Conservation (phyloP, 2,113 vertebrate genomes). For the Astur gentilis region DNA sequence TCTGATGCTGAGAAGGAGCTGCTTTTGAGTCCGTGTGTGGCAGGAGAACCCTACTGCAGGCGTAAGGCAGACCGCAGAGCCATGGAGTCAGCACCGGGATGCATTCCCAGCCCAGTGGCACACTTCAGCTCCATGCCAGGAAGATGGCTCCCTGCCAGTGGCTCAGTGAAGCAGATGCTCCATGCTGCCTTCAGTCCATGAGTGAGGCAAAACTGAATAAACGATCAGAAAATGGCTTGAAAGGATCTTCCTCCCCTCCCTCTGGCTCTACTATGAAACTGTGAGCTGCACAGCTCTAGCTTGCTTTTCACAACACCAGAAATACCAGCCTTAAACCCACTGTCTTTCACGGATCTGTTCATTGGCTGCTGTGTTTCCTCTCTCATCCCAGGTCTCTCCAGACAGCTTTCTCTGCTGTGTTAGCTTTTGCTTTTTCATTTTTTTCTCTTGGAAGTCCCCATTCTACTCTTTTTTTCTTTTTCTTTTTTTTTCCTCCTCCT, state of each 20-base stretch:
- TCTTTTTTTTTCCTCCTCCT: too few relatives aligned
- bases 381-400: background rate
- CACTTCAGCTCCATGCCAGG: background rate
- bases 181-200: fast-evolving
- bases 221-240: background rate
- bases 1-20: background rate
- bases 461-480: background rate
- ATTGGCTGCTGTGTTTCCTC: background rate
- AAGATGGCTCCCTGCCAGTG: background rate
- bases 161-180: background rate
- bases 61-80: fast-evolving
- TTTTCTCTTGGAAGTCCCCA: background rate
- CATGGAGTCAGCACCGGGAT: too few relatives aligned
- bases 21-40: background rate
- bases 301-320: background rate
- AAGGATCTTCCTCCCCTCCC: background rate
- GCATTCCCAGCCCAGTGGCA: background rate
- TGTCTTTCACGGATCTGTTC: background rate
- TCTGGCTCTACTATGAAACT: background rate
- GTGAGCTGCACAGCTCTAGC: background rate
- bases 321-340: background rate
- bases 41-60: background rate
- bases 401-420: background rate
- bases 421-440: background rate
- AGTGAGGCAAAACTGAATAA: background rate